Evolutionary conservation across 1,140 invertebrate genomes (phyloP), one percentile per base, ranked within the genome.

Genomic region (Diachasmimorpha longicaudata): DNA sequence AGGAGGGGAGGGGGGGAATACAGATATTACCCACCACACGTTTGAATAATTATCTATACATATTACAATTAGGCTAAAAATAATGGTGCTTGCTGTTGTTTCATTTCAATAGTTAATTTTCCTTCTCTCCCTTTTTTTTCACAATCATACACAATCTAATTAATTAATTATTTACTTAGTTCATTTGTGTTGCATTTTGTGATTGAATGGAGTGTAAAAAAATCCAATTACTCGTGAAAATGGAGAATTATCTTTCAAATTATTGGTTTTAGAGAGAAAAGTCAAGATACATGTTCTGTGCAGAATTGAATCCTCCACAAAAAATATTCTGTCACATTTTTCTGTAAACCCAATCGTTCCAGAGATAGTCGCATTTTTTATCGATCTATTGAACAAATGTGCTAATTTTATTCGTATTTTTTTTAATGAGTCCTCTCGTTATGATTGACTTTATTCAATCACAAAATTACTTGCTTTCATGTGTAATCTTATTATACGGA

Each of bases 11-110:
- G 31, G 6, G 21, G 19, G 42, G 48, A 52, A 58, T 37, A 48
- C 44, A 55, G 31, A 37, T 36, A 67, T 23, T 39, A 11, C 48
- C 23, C 16, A 13, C 44, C n/a, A 36, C 46, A 23, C 55, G 39
- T 31, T 19, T 55, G 55, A 42, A 72, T 55, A 31, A 39, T 52
- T 75, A 77, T 77, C 72, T 77, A 77, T 77, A 77, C 76, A 77
- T 70, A 74, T 74, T 77, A 77, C 72, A 77, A 74, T 77, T 77
- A 74, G 76, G 68, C 76, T 77, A 77, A 77, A 77, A 77, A 74
- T 69, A 74, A 72, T 69, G 52, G 72, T 77, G 71, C 71, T 74
- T 77, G 72, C 31, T 42, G 31, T 72, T 31, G 39, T 77, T n/a
- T 72, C 52, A 42, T 73, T 69, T 52, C 52, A 55, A 72, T 70